A percentile compares a stretch with the other conserved stretches of the same genome.
Conservation (phyloP, 1,140 invertebrate genomes). For the Chelonus insularis region DNA sequence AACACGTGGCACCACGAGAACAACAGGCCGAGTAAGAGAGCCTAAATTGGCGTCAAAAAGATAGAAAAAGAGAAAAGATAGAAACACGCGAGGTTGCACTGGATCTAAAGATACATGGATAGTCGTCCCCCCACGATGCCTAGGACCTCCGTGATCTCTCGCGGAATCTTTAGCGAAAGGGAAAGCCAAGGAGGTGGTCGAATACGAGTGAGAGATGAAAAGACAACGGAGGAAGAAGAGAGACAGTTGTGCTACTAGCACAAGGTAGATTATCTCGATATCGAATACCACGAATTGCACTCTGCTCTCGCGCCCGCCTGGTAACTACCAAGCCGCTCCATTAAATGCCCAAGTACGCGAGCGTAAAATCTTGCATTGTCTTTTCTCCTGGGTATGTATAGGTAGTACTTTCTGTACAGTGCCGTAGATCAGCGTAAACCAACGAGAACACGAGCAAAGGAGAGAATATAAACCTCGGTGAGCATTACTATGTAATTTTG, state of each 20-base stretch:
- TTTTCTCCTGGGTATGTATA: constrained; percentile 44
- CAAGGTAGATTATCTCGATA: constrained; percentile 57
- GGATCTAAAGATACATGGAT: constrained; percentile 7
- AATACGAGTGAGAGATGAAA: constrained; percentile 5
- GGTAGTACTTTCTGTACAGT: constrained; percentile 1
- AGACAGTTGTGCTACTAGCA: constrained; percentile 26
- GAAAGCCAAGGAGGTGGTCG: constrained; percentile 44
- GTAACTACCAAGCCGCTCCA: constrained; percentile 36
- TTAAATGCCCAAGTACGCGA: constrained; percentile 40
- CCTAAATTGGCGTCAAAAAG: not conserved
- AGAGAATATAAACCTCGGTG: not conserved
- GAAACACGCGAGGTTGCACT: constrained; percentile 11
- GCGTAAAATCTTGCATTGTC: constrained; percentile 56
- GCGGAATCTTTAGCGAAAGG: constrained; percentile 48
- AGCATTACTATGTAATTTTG: constrained; percentile 26
- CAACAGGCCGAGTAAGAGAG: not conserved
- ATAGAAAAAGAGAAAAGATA: constrained; percentile 7
- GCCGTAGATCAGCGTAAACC: constrained; percentile 25
- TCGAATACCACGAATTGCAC: constrained; percentile 60
- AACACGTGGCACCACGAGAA: not conserved
- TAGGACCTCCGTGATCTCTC: constrained; percentile 24
- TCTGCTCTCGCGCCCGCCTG: constrained; percentile 41
- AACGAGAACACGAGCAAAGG: constrained; percentile 27
- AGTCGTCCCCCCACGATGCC: constrained; percentile 16
- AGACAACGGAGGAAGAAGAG: not conserved